phyloP scores from a whole-genome alignment of 2,797 vertebrate genomes.

The Todus mexicanus region DNA sequence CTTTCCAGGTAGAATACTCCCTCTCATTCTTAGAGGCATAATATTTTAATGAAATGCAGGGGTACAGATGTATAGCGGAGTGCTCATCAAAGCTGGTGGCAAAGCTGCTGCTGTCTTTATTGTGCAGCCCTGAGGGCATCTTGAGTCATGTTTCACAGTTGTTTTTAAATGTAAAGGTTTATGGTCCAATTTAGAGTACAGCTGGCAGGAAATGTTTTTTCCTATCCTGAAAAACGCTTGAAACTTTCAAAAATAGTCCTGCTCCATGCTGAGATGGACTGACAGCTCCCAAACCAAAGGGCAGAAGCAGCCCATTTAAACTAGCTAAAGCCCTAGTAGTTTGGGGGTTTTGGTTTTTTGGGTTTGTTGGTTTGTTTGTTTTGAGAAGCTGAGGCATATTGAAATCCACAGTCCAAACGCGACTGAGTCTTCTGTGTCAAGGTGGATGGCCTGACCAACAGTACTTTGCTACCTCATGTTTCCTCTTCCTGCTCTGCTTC shows the following conservation, averaged over 20 bases:
- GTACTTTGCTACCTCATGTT: conserved; percentile 3
- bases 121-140: not conserved
- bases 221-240: not conserved
- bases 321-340: not conserved
- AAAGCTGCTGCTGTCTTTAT: not conserved
- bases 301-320: not conserved
- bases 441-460: not conserved
- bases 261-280: not conserved
- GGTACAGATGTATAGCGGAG: not conserved
- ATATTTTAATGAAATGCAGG: not conserved
- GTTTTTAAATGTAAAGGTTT: conserved; percentile 24
- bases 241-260: not conserved
- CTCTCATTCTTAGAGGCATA: not conserved
- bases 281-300: not conserved
- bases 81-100: not conserved
- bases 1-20: not conserved
- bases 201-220: conserved; percentile 8
- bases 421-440: not conserved
- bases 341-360: not conserved
- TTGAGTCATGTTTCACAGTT: not conserved
- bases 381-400: not conserved
- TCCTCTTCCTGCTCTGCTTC: not conserved
- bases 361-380: too few relatives aligned
- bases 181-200: conserved; percentile 14
- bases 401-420: not conserved